Conservation (phyloP, 2,797 vertebrate species). For the Sebastes nivosus region DNA sequence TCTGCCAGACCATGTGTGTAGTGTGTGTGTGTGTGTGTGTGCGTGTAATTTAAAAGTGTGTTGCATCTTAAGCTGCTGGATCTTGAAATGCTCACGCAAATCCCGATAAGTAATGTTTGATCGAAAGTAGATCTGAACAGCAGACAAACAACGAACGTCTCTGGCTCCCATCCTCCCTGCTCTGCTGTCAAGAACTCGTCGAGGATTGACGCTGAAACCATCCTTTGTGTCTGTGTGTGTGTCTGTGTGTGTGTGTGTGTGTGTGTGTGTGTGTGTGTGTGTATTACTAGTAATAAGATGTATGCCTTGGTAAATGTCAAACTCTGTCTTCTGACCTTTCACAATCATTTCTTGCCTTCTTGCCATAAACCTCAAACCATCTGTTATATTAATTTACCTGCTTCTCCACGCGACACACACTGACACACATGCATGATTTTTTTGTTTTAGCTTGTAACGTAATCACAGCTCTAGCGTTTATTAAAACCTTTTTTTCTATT, state of each 20-base stretch:
- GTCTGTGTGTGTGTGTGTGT: not conserved
- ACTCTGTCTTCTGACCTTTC: constrained; percentile 63
- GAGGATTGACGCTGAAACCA: not conserved
- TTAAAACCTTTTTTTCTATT: not conserved
- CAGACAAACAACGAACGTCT: constrained; percentile 4
- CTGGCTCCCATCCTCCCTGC: not conserved
- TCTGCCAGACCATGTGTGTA: constrained; percentile 23
- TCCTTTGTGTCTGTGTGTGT: not conserved
- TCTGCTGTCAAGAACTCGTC: constrained; percentile 1
- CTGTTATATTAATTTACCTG: constrained; percentile 59
- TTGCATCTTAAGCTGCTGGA: constrained; percentile 19
- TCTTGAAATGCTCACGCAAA: constrained; percentile 36
- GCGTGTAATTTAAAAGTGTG: not conserved
- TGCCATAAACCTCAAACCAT: constrained; percentile 52
- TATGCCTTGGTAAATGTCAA: constrained; percentile 68
- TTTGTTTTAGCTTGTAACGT: not conserved
- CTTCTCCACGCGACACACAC: constrained; percentile 11
- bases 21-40: not conserved
- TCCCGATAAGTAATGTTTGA: constrained; percentile 38
- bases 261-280: not conserved
- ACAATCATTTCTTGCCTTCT: constrained; percentile 54
- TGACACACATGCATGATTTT: not conserved
- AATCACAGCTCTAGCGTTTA: not conserved
- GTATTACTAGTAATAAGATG: constrained; percentile 34
- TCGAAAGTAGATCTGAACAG: constrained; percentile 17